Evolutionary conservation across 2,113 vertebrate species (phyloP).

Genomic region (Daubentonia madagascariensis): DNA sequence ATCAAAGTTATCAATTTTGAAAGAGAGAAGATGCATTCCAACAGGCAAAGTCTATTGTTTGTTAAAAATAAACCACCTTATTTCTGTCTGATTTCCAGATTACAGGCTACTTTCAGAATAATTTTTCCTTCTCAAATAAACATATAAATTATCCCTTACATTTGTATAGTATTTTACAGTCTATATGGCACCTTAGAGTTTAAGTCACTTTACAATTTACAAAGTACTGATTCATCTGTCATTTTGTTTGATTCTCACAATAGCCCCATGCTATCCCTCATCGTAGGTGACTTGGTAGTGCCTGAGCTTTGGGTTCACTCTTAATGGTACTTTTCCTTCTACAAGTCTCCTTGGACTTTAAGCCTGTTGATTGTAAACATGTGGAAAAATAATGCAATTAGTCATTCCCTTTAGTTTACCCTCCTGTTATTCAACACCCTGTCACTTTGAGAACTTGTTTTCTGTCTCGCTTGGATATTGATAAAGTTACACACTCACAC

Average conservation of each 20-base stretch:
- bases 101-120: neutral
- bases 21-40: neutral
- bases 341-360: neutral
- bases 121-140: neutral
- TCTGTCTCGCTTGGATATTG: neutral
- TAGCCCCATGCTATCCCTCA: neutral
- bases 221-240: neutral
- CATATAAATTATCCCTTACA: neutral
- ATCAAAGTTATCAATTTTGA: neutral
- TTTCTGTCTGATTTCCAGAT: neutral
- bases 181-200: neutral
- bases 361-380: neutral
- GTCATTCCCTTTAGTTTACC: neutral
- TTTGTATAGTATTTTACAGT: neutral
- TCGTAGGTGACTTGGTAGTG: neutral
- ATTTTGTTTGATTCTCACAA: neutral
- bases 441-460: neutral
- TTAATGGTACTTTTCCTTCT: neutral
- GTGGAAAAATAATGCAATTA: neutral
- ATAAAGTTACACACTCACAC: neutral
- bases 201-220: neutral
- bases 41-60: neutral
- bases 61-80: neutral
- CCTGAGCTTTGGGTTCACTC: neutral
- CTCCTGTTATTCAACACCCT: neutral